Conservation (phyloP, 2,797 vertebrate species). For the Oryzias sinensis region DNA sequence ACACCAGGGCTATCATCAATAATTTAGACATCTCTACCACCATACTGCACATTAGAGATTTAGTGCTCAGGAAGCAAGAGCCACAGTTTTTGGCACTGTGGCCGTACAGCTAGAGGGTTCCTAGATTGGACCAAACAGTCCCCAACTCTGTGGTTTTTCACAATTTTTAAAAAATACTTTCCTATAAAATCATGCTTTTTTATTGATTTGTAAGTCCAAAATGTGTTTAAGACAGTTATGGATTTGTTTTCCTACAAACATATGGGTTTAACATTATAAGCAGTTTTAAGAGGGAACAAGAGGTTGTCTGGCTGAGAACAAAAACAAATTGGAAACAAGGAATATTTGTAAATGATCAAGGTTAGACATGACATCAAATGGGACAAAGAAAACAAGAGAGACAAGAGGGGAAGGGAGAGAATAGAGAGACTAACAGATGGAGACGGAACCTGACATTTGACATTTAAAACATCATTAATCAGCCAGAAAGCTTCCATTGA, state of each 20-base stretch:
- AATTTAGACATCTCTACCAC: constrained; percentile 62
- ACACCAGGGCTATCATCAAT: constrained; percentile 66
- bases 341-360: constrained; percentile 47
- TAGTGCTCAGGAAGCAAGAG: constrained; percentile 28
- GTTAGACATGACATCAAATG: constrained; percentile 35
- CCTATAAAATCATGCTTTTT: neutral
- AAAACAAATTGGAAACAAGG: constrained; percentile 21
- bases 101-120: too few relatives aligned
- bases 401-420: constrained; percentile 8
- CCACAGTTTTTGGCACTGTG: too few relatives aligned
- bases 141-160: too few relatives aligned
- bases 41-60: constrained; percentile 49
- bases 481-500: constrained; percentile 12
- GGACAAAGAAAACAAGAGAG: constrained; percentile 13
- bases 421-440: constrained; percentile 33
- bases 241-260: constrained; percentile 33
- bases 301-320: constrained; percentile 20
- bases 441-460: constrained; percentile 45
- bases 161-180: too few relatives aligned
- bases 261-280: constrained; percentile 19
- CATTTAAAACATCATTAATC: constrained; percentile 52
- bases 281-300: constrained; percentile 20
- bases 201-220: too few relatives aligned
- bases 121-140: too few relatives aligned
- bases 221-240: too few relatives aligned